Base-by-base conservation (phyloP, 2,113 vertebrate genomes). In the Tapirus terrestris region DNA sequence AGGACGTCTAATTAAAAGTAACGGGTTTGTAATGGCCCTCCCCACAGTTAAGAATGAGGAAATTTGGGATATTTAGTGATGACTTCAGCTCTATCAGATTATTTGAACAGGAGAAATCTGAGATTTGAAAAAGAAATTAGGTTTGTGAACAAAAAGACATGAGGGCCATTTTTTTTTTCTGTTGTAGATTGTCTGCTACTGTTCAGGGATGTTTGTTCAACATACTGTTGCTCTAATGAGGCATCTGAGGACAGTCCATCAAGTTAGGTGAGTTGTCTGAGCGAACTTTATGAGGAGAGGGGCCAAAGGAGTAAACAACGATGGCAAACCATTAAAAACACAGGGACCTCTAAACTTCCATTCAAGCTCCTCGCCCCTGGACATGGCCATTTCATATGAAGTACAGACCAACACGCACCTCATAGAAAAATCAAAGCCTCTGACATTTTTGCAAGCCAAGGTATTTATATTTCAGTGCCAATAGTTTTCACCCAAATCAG, bases 381-480 rank as follows among this genome's bases (percentile, higher is more conserved):
- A 12, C 20, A 11, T 8, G 8, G 2, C 51, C 63, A 20, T 3
- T 12, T 85, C 8, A 20, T 72, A 23, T 0, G 14, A 51, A 11
- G 36, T 2, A 16, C 6, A 65, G 14, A 56, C 31, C 48, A 20
- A 3, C 1, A 45, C 0, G 1, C 2, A 25, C 5, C 4, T n/a
- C 4, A 12, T 0, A 23, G 77, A 31, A 1, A 27, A 77, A 17
- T 12, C 13, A 21, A 45, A 61, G 23, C 10, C 11, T 36, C n/a
- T 20, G n/a, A 4, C 17, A 2, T 25, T 23, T 39, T 21, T 12
- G 11, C 13, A 56, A 45, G 39, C 3, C 3, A 7, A 11, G 2
- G 8, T 29, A 6, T 60, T 18, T 23, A 51, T 7, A 20, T 20
- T 10, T 48, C 39, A 73, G 33, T 5, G 61, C 23, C 33, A 45